Evolutionary conservation across 2,888 invertebrate genomes (phyloP).

Genomic region (Dasysyrphus tricinctus): DNA sequence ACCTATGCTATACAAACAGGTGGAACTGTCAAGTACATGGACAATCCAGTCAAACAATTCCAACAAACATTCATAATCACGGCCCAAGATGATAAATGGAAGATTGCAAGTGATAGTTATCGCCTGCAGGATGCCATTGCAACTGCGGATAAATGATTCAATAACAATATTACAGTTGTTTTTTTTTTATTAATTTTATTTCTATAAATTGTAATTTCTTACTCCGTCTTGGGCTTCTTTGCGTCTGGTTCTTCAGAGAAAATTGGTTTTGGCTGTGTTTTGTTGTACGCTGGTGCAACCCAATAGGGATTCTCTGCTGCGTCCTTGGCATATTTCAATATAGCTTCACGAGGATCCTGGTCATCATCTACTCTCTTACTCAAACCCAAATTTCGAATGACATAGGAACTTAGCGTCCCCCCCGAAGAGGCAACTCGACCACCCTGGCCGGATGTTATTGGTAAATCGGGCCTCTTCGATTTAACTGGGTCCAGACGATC

Average conservation of each 20-base stretch:
- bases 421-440: slow-evolving; percentile 95
- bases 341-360: slow-evolving; percentile 97
- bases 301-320: slow-evolving; percentile 98
- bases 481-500: slow-evolving; percentile 94
- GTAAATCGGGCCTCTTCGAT: slow-evolving; percentile 92
- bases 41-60: slow-evolving; percentile 87
- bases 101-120: slow-evolving; percentile 95
- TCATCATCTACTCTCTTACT: slow-evolving; percentile 96
- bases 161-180: background rate
- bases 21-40: slow-evolving; percentile 91
- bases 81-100: slow-evolving; percentile 95
- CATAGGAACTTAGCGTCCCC: slow-evolving; percentile 98
- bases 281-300: slow-evolving; percentile 96
- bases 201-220: slow-evolving; percentile 27
- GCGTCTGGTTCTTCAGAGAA: slow-evolving; percentile 86
- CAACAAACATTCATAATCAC: slow-evolving; percentile 95
- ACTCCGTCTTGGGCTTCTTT: slow-evolving; percentile 81
- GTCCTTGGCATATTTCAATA: slow-evolving; percentile 96
- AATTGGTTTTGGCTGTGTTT: slow-evolving; percentile 93
- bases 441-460: slow-evolving; percentile 95
- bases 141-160: slow-evolving; percentile 67
- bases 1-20: slow-evolving; percentile 93
- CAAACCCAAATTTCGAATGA: slow-evolving; percentile 96
- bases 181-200: slow-evolving; percentile 29
- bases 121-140: slow-evolving; percentile 87